Percentiles rank a stretch among this genome's conserved stretches.
Conservation (phyloP, 2,797 vertebrate species). For the Carapus acus region DNA sequence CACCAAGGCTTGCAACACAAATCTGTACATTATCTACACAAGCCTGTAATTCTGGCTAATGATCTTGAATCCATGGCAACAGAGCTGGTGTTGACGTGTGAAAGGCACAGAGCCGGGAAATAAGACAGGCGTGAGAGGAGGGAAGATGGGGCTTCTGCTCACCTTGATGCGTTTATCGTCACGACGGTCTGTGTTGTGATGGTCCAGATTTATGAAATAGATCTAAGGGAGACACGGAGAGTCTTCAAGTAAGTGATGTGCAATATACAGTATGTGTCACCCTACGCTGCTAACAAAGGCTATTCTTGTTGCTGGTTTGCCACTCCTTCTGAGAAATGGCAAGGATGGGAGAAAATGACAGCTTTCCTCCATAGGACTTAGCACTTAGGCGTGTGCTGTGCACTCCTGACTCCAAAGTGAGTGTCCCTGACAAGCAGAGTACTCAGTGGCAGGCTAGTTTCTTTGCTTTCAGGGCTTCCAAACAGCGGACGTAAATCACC, state of each 20-base stretch:
- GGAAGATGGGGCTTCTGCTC: slow-evolving; percentile 33
- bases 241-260: background rate
- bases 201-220: slow-evolving; percentile 91
- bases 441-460: slow-evolving; percentile 8
- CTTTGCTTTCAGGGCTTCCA: slow-evolving; percentile 16
- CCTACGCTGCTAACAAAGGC: background rate
- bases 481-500: slow-evolving; percentile 21
- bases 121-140: slow-evolving; percentile 15
- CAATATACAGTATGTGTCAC: background rate
- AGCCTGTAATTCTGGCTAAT: slow-evolving; percentile 53
- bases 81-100: slow-evolving; percentile 25
- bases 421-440: slow-evolving; percentile 5
- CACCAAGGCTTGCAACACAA: slow-evolving; percentile 34
- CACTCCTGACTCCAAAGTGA: background rate
- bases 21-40: slow-evolving; percentile 53
- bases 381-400: slow-evolving; percentile 7
- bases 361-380: slow-evolving; percentile 10
- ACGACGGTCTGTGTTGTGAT: slow-evolving; percentile 68
- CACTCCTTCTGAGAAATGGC: slow-evolving; percentile 16
- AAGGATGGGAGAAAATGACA: slow-evolving; percentile 5
- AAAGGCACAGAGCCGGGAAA: slow-evolving; percentile 28
- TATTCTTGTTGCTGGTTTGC: background rate
- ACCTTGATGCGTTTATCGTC: slow-evolving; percentile 84
- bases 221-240: slow-evolving; percentile 70
- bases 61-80: slow-evolving; percentile 60